Conservation (phyloP, 2,797 vertebrate species). For the Basileuterus tristriatus region DNA sequence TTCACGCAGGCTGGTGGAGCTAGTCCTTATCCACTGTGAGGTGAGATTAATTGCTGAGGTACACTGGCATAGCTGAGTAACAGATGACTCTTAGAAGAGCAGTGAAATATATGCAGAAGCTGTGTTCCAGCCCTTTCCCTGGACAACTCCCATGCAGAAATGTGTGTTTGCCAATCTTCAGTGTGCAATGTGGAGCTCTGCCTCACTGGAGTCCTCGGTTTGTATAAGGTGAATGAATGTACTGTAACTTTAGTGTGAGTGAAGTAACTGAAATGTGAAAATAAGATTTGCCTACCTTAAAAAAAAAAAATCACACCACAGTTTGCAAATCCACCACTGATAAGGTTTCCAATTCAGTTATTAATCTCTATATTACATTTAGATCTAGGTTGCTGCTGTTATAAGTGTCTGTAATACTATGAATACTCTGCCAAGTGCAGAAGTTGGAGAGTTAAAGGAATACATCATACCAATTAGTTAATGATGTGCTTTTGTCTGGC, state of each 20-base stretch:
- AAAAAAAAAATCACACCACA: not conserved
- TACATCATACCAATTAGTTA: conserved; percentile 43
- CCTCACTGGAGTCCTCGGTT: not conserved
- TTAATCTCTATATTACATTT: not conserved
- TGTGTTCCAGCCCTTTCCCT: not conserved
- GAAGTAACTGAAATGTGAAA: not conserved
- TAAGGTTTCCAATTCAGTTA: not conserved
- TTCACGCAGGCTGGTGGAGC: not conserved
- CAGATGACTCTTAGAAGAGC: not conserved
- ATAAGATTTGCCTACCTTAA: not conserved
- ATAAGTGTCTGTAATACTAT: not conserved
- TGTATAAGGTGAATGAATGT: not conserved
- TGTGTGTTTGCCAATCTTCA: not conserved
- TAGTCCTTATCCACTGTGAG: accelerated
- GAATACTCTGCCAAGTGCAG: not conserved
- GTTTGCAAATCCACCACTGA: not conserved
- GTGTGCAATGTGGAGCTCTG: not conserved
- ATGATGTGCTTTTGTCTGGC: conserved; percentile 13
- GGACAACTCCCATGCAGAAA: not conserved
- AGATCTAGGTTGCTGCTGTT: not conserved
- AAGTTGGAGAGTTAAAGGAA: conserved; percentile 16
- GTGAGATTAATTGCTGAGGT: not conserved
- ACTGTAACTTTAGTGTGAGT: not conserved
- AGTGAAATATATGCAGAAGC: not conserved
- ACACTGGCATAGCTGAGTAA: not conserved